Evolutionary conservation across 2,113 vertebrate species (phyloP).

Genomic region (Crypturellus undulatus): DNA sequence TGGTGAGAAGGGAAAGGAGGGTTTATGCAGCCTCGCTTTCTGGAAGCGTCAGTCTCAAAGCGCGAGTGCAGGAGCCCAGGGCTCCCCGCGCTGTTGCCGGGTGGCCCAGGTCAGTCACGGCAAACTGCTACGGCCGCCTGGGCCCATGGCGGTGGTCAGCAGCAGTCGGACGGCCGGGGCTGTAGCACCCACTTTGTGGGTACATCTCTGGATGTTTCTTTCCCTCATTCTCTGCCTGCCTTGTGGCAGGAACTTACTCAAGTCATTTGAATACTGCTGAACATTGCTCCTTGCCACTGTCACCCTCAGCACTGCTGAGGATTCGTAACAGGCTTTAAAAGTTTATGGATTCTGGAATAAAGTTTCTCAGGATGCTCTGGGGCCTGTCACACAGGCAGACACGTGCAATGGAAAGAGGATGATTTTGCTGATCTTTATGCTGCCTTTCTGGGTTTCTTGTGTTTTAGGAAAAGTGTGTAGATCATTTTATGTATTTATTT

Average conservation of each 20-base stretch:
- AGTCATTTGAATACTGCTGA: not conserved
- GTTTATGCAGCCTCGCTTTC: fast-evolving
- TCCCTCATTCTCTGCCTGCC: not conserved
- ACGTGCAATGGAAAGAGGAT: not conserved
- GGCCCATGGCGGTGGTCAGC: fast-evolving
- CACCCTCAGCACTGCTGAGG: not conserved
- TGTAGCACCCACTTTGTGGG: not conserved
- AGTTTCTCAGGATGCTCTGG: not conserved
- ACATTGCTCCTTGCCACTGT: not conserved
- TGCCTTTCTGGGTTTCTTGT: not conserved
- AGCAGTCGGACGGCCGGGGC: not conserved
- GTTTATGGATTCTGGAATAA: not conserved
- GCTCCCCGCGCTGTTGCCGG: not conserved
- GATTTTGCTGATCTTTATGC: not conserved
- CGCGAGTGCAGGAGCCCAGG: not conserved
- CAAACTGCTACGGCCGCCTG: fast-evolving
- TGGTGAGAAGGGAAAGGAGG: not conserved
- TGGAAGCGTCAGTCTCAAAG: not conserved
- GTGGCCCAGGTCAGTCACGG: fast-evolving
- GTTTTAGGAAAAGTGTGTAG: not conserved
- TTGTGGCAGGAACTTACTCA: not conserved
- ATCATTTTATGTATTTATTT: not conserved
- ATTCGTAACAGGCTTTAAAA: not conserved
- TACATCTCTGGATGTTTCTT: not conserved
- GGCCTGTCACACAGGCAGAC: not conserved